Conservation (phyloP, 1,140 invertebrate species). For the Halyomorpha halys region DNA sequence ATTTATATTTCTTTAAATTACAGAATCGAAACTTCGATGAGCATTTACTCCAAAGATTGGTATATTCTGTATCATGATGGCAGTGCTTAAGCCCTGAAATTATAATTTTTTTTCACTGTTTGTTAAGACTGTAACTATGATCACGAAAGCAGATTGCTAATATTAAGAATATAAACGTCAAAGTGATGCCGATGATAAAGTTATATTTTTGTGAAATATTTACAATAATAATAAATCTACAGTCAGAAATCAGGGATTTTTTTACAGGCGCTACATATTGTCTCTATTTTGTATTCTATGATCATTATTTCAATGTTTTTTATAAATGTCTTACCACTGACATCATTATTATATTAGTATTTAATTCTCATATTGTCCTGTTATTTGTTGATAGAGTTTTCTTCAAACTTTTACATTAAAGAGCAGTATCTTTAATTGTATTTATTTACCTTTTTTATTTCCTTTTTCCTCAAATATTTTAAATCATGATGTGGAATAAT, state of each 20-base stretch:
- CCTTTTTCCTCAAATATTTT: neutral
- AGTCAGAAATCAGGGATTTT: conserved; percentile 18
- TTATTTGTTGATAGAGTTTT: conserved; percentile 21
- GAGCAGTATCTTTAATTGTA: conserved; percentile 19
- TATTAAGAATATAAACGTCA: conserved; percentile 4
- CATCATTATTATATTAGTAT: conserved; percentile 7
- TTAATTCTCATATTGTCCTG: conserved; percentile 17
- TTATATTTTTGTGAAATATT: conserved; percentile 16
- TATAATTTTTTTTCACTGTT: conserved; percentile 1
- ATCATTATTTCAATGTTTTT: conserved; percentile 7
- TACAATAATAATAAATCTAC: conserved; percentile 15
- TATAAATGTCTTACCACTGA: conserved; percentile 14
- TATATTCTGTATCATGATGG: too few species aligned
- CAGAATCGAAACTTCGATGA: conserved; percentile 1
- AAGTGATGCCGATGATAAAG: conserved; percentile 12
- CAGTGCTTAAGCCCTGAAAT: too few species aligned
- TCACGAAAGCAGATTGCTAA: conserved; percentile 15
- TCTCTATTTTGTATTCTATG: conserved; percentile 15
- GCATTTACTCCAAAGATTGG: neutral
- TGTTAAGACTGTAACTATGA: conserved; percentile 16
- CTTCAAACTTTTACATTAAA: conserved; percentile 20
- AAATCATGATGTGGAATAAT: too few species aligned
- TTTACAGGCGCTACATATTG: conserved; percentile 14
- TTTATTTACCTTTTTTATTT: neutral
- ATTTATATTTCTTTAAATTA: conserved; percentile 10